phyloP scores from a whole-genome alignment of 2,113 vertebrate genomes.

The Aphyosemion australe region DNA sequence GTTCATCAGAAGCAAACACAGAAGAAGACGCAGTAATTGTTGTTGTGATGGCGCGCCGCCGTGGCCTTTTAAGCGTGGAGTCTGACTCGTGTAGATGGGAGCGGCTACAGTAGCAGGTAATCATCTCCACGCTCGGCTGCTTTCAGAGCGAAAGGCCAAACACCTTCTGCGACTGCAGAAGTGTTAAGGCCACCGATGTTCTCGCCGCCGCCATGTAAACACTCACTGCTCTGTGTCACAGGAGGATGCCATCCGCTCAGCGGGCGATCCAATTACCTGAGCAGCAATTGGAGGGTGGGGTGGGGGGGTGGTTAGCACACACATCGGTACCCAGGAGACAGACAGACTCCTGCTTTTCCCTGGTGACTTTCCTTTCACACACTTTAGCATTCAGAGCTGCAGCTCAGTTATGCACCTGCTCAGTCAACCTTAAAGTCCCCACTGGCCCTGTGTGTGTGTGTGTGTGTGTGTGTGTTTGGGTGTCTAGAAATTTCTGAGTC shows the following conservation, averaged over 20 bases:
- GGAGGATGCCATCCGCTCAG: constrained; percentile 30
- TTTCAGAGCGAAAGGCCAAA: constrained; percentile 24
- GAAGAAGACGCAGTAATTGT: neutral
- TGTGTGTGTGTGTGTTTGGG: constrained; percentile 3
- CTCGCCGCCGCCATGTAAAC: constrained; percentile 40
- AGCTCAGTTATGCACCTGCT: constrained; percentile 54
- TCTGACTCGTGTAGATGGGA: constrained; percentile 25
- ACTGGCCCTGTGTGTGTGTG: neutral
- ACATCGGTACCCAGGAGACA: constrained; percentile 46
- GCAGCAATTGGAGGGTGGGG: constrained; percentile 41
- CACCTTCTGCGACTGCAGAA: constrained; percentile 10
- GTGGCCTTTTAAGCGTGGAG: constrained; percentile 5
- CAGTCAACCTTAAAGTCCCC: constrained; percentile 40
- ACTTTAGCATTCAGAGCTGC: constrained; percentile 26
- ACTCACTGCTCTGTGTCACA: constrained; percentile 28
- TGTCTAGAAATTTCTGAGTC: no score
- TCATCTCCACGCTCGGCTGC: constrained; percentile 54
- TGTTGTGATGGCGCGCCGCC: neutral
- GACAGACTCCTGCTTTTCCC: constrained; percentile 13
- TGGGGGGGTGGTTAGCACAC: constrained; percentile 48
- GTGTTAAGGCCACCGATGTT: constrained; percentile 31
- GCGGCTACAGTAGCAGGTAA: constrained; percentile 50
- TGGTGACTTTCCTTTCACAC: neutral
- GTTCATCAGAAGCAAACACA: neutral
- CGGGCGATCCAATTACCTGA: constrained; percentile 61